phyloP scores from a whole-genome alignment of 2,113 vertebrate species.

The Argyrosomus japonicus region DNA sequence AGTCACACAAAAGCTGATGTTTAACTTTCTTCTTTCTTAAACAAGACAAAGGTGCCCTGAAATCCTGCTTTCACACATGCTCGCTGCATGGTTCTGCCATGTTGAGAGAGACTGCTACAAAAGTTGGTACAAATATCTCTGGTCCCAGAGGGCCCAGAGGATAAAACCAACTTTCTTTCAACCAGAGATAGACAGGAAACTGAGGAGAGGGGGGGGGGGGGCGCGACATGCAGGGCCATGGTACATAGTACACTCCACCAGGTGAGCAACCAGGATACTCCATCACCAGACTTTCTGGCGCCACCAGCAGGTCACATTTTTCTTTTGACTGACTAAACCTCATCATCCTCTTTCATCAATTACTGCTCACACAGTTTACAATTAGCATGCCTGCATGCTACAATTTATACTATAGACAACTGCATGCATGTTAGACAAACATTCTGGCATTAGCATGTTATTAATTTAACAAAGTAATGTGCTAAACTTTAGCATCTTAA shows the following conservation, averaged over 20 bases:
- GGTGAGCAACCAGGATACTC: too few relatives aligned
- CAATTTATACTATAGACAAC: too few relatives aligned
- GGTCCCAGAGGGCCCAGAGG: too few relatives aligned
- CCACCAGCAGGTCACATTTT: not conserved
- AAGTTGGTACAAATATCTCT: not conserved
- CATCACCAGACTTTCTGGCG: not conserved
- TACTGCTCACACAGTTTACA: not conserved
- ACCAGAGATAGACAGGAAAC: too few relatives aligned
- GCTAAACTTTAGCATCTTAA: too few relatives aligned
- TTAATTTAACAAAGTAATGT: not conserved
- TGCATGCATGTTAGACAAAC: not conserved
- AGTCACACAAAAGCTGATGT: constrained; percentile 20
- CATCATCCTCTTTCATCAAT: not conserved
- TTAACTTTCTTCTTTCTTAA: not conserved
- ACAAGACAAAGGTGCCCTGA: not conserved
- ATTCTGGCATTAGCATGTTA: not conserved
- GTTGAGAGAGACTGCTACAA: not conserved
- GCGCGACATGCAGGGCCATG: too few relatives aligned
- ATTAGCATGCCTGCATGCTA: too few relatives aligned
- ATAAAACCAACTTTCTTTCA: too few relatives aligned
- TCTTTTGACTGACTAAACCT: not conserved
- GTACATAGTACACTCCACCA: too few relatives aligned
- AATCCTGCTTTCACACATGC: not conserved
- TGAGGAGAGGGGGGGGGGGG: too few relatives aligned
- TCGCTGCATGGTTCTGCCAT: not conserved